Percentiles rank a stretch among this genome's conserved stretches.
Evolutionary conservation across 2,797 vertebrate species (phyloP).

Genomic region (Betta splendens): DNA sequence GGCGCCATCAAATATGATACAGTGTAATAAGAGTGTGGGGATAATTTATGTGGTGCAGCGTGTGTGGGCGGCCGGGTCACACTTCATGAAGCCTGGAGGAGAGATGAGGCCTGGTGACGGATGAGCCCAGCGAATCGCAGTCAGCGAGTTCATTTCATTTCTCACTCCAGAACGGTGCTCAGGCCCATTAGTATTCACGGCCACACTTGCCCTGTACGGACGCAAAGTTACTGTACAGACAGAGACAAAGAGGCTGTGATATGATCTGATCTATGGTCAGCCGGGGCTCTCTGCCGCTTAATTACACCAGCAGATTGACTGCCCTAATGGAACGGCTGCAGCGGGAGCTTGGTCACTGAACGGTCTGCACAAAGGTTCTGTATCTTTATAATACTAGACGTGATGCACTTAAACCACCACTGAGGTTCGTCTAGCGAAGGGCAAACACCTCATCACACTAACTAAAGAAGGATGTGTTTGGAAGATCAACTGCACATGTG

Average conservation of each 20-base stretch:
- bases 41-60: background rate
- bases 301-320: slow-evolving; percentile 63
- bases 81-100: slow-evolving; percentile 28
- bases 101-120: slow-evolving; percentile 34
- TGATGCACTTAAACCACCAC: slow-evolving; percentile 10
- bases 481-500: background rate
- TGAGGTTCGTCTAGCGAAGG: slow-evolving; percentile 2
- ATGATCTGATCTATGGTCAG: slow-evolving; percentile 43
- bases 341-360: slow-evolving; percentile 35
- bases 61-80: slow-evolving; percentile 18
- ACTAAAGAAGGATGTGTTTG: background rate
- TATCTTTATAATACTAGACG: slow-evolving; percentile 18
- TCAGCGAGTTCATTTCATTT: slow-evolving; percentile 45
- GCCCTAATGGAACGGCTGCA: slow-evolving; percentile 49
- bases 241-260: slow-evolving; percentile 52
- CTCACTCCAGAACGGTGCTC: slow-evolving; percentile 36
- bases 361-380: slow-evolving; percentile 29
- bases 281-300: slow-evolving; percentile 57
- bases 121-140: slow-evolving; percentile 46
- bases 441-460: background rate
- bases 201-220: slow-evolving; percentile 41
- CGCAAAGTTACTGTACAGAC: slow-evolving; percentile 49
- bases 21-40: slow-evolving; percentile 11
- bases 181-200: slow-evolving; percentile 65
- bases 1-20: slow-evolving; percentile 8